A percentile compares a stretch with the other conserved stretches of the same genome.
phyloP scores from a whole-genome alignment of 1,140 invertebrate species.

The Caenorhabditis tropicalis region DNA sequence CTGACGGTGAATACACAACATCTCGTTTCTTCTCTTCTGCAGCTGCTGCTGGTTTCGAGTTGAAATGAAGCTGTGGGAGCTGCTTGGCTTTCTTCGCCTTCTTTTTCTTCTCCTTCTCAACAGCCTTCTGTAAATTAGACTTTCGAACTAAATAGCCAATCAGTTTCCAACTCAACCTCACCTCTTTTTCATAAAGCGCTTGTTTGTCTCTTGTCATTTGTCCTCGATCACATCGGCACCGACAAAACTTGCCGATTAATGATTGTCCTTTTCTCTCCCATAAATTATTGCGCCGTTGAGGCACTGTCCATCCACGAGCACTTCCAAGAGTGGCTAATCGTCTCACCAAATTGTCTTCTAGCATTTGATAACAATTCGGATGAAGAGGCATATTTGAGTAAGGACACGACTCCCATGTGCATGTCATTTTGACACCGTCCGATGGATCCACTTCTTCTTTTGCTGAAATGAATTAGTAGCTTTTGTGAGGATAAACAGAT shows the following conservation, averaged over 20 bases:
- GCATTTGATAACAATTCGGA: conserved; percentile 39
- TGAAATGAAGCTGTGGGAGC: conserved; percentile 7
- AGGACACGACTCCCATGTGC: conserved; percentile 42
- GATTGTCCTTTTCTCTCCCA: conserved; percentile 51
- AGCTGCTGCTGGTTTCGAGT: not conserved
- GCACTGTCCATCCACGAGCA: conserved; percentile 51
- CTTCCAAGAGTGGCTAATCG: conserved; percentile 36
- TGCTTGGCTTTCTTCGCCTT: conserved; percentile 20
- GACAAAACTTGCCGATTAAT: conserved; percentile 28
- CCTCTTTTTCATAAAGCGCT: conserved; percentile 23
- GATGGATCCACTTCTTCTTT: conserved; percentile 1
- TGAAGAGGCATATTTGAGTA: conserved; percentile 36
- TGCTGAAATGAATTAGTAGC: not conserved
- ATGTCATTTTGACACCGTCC: conserved; percentile 47
- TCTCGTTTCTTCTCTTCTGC: conserved; percentile 1
- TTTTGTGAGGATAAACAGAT: not conserved
- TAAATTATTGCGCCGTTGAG: conserved; percentile 45
- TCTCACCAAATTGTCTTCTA: conserved; percentile 43
- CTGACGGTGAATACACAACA: not conserved
- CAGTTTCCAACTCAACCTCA: not conserved
- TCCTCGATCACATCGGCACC: conserved; percentile 44
- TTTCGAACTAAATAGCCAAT: not conserved
- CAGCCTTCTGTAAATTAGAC: not conserved
- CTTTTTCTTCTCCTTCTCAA: conserved; percentile 27
- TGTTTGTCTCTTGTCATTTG: conserved; percentile 48